Percentiles rank a stretch among this genome's conserved stretches.
phyloP scores from a whole-genome alignment of 2,888 invertebrate species.

The Acronicta leporina region DNA sequence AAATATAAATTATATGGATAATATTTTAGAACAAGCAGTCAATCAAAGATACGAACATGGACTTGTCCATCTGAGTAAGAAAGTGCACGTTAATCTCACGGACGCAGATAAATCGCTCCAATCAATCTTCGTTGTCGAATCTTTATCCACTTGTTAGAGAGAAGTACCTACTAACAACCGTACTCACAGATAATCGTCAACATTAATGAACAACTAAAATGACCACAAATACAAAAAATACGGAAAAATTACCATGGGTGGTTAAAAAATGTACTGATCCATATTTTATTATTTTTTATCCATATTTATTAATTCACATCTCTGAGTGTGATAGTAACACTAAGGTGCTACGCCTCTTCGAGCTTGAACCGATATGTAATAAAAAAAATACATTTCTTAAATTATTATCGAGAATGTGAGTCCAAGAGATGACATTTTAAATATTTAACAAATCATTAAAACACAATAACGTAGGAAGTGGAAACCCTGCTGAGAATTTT shows the following conservation, averaged over 20 bases:
- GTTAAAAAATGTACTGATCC: no score
- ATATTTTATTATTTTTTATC: no score
- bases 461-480: constrained; percentile 41
- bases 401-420: constrained; percentile 20
- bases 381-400: constrained; percentile 47
- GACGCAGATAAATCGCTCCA: constrained; percentile 61
- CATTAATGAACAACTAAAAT: not conserved
- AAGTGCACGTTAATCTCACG: constrained; percentile 40
- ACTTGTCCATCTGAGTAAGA: constrained; percentile 36
- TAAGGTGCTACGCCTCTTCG: constrained; percentile 17
- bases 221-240: no score
- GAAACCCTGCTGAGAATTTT: constrained; percentile 39
- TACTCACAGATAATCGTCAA: not conserved
- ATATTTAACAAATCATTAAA: constrained; percentile 43
- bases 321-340: not conserved
- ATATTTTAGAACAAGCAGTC: constrained; percentile 38
- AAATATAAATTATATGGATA: constrained; percentile 17
- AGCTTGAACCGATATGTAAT: constrained; percentile 17
- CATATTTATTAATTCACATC: no score
- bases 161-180: constrained; percentile 9
- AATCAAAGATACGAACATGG: constrained; percentile 44
- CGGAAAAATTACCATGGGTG: no score
- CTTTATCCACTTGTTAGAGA: constrained; percentile 22
- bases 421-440: constrained; percentile 35
- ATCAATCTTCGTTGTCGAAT: constrained; percentile 67